These are phyloP conservation scores for Poeciliopsis presidionis DNA, from an alignment of 2,797 vertebrate genomes.

Conservation along the genomic window DNA sequence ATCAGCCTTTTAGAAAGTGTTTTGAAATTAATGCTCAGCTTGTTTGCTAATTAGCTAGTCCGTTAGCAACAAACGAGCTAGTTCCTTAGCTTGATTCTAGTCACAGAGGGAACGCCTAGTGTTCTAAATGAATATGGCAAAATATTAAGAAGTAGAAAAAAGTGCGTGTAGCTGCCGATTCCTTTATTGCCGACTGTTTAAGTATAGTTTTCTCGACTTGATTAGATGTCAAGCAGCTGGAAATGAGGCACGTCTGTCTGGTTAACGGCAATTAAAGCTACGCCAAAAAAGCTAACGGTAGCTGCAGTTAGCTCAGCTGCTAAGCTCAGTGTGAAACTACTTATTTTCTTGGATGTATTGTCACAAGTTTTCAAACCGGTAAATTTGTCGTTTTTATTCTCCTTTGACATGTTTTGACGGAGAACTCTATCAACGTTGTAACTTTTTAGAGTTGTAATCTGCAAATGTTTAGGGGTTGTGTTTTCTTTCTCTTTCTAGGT, in stretches of 20 bases:
- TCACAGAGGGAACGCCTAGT: constrained; percentile 77
- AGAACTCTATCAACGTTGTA: neutral
- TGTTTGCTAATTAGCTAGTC: constrained; percentile 78
- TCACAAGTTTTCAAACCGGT: neutral
- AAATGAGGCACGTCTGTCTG: neutral
- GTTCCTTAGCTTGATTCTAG: constrained; percentile 78
- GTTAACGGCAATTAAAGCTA: constrained; percentile 40
- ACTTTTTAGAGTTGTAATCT: neutral
- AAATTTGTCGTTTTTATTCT: neutral
- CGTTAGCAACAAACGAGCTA: constrained; percentile 68
- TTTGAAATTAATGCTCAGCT: constrained; percentile 59
- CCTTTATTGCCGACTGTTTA: neutral
- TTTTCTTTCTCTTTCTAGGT: constrained; percentile 66
- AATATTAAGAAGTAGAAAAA: neutral
- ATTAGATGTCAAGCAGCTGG: neutral
- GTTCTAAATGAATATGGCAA: constrained; percentile 30
- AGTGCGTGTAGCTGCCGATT: neutral
- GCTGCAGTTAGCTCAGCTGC: constrained; percentile 56
- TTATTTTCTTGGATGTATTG: neutral
- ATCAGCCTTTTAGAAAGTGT: constrained; percentile 3
- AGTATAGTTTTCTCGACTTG: neutral
- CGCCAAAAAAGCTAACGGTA: constrained; percentile 51
- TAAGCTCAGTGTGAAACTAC: constrained; percentile 31
- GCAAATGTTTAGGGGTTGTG: constrained; percentile 9
- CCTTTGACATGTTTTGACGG: neutral